phyloP scores from a whole-genome alignment of 2,113 vertebrate genomes.

The Rhinichthys klamathensis region DNA sequence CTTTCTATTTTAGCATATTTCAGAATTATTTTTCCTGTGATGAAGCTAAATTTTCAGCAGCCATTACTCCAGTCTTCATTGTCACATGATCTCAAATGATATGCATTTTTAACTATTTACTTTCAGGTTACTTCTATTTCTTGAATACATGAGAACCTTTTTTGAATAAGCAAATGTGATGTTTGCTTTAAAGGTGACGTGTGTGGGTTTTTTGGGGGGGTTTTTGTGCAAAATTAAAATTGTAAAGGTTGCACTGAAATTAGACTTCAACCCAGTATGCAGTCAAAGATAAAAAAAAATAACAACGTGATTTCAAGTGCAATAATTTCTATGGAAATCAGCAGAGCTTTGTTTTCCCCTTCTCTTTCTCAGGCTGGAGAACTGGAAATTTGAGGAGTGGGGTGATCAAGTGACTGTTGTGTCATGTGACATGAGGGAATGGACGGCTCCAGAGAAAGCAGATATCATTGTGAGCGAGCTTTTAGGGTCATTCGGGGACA shows the following conservation, averaged over 20 bases:
- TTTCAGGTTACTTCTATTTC: neutral
- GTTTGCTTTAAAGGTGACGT: neutral
- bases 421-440: constrained; percentile 90
- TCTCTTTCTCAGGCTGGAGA: constrained; percentile 79
- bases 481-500: constrained; percentile 91
- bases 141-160: neutral
- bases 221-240: too few species aligned
- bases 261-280: too few species aligned
- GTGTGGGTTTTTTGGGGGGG: too few species aligned
- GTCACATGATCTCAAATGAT: too few species aligned
- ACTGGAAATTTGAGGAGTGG: constrained; percentile 94
- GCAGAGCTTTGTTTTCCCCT: neutral
- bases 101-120: neutral
- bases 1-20: too few species aligned
- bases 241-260: too few species aligned
- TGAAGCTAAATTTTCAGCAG: too few species aligned
- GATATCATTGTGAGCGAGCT: constrained; percentile 93
- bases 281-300: too few species aligned
- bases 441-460: constrained; percentile 88
- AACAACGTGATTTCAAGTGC: neutral
- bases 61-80: too few species aligned
- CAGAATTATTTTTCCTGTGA: too few species aligned
- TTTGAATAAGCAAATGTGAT: neutral
- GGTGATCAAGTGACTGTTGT: constrained; percentile 91
- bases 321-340: neutral